A percentile compares a stretch with the other conserved stretches of the same genome.
These are phyloP conservation scores for Columba guinea DNA, from an alignment of 2,797 vertebrate species.

Conservation along the genomic window DNA sequence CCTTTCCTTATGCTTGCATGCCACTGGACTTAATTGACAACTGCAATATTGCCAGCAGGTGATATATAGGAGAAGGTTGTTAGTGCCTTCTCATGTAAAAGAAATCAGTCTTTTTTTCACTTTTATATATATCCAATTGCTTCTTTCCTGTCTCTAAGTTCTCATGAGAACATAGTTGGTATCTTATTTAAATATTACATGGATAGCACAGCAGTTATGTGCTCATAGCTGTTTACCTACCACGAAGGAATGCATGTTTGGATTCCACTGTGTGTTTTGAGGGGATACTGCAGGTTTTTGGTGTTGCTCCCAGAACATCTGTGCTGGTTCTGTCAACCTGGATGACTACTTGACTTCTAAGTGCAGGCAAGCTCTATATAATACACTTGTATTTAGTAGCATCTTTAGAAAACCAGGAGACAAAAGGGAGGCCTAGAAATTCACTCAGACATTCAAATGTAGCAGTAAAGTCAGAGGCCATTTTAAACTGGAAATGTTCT, in stretches of 20 bases:
- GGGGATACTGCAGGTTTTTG: neutral
- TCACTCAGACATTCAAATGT: neutral
- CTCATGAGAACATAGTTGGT: neutral
- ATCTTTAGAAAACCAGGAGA: neutral
- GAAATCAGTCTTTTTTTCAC: neutral
- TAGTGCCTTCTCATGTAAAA: neutral
- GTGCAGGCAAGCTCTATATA: neutral
- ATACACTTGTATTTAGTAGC: neutral
- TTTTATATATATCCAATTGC: fast-evolving
- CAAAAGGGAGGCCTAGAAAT: neutral
- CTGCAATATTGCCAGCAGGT: neutral
- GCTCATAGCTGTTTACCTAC: neutral
- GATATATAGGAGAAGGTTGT: neutral
- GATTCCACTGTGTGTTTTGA: neutral
- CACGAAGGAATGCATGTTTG: neutral
- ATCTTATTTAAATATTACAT: neutral
- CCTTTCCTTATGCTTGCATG: neutral
- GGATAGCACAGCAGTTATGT: neutral
- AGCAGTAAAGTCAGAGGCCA: neutral
- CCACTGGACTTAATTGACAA: neutral
- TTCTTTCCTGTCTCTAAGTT: neutral
- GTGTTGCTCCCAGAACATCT: neutral
- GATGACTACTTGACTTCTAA: neutral
- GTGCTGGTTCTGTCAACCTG: neutral
- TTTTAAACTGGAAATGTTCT: neutral